Evolutionary conservation across 2,888 invertebrate species (phyloP).

Genomic region (Brachyopa scutellaris): DNA sequence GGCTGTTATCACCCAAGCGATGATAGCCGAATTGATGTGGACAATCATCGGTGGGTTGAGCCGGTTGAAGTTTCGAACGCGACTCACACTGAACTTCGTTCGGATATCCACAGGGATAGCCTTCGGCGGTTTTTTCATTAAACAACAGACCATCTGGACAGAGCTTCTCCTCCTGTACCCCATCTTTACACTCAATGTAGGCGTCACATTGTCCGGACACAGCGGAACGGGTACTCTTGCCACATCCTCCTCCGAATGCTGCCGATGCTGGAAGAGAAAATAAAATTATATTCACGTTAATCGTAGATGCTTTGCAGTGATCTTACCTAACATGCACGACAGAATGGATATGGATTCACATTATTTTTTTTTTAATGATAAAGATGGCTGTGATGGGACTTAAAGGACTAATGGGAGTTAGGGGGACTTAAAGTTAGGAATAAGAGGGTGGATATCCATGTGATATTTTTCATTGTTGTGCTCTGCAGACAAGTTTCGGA

Average conservation of each 20-base stretch:
- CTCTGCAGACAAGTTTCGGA: too few relatives aligned
- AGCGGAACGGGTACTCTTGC: conserved; percentile 87
- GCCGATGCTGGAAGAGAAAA: conserved; percentile 49
- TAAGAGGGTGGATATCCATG: too few relatives aligned
- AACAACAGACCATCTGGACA: conserved; percentile 93
- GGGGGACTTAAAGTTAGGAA: too few relatives aligned
- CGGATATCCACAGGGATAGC: conserved; percentile 92
- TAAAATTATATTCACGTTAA: conserved; percentile 66
- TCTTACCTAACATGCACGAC: conserved; percentile 62
- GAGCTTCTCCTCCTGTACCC: conserved; percentile 88
- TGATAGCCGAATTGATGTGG: conserved; percentile 93
- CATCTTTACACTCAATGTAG: conserved; percentile 88
- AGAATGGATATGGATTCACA: conserved; percentile 11
- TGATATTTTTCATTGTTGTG: too few relatives aligned
- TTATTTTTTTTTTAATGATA: background rate
- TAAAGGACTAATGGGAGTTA: too few relatives aligned
- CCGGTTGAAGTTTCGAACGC: conserved; percentile 84
- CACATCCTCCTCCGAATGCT: conserved; percentile 83
- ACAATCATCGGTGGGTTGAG: conserved; percentile 88
- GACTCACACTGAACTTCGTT: conserved; percentile 90
- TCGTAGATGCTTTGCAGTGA: conserved; percentile 46
- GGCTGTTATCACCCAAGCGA: conserved; percentile 85
- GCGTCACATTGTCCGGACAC: conserved; percentile 88
- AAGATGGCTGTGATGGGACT: too few relatives aligned
- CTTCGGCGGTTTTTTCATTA: conserved; percentile 87